Evolutionary conservation across 1,140 invertebrate species (phyloP), one percentile per base, ranked within the genome.

Genomic region (Hyphantria cunea): DNA sequence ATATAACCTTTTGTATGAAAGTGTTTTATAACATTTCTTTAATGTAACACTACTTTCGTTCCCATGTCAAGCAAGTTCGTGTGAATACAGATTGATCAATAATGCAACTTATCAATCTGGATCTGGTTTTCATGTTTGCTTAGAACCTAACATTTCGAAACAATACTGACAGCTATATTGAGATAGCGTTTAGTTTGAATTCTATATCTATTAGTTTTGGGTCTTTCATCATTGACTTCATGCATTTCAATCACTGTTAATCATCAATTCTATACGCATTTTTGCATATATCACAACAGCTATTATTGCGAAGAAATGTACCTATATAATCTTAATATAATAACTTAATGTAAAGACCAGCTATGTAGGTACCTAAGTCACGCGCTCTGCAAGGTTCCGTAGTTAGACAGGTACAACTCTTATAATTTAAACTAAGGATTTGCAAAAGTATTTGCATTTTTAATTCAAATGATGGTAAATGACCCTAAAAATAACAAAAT

Each of bases 1-100:
- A 74, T 56, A 61, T 72, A 78, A 84, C 78, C 76, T 81, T 79
- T 83, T 54, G 53, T 72, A 78, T 70, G 77, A 82, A 80, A 84
- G 74, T 70, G 70, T 64, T 66, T 66, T 15, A 15, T 74, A 69
- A 70, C 69, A 70, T 75, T 64, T 71, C 45, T 77, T 64, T 74
- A 42, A 77, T 53, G 37, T 66, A 64, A 48, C 54, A 66, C 66
- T 68, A 74, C 72, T 77, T 82, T 78, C 70, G 37, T 80, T 76
- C 72, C 61, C 72, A 74, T 64, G 72, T 70, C 62, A 61, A 53
- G 65, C 64, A 59, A 56, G 54, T 37, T 65, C 66, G 68, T 66
- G 71, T 69, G 64, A 62, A 37, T 71, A 37, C 48, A 70, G 71
- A 74, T 74, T 78, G 60, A 76, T 78, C 64, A 67, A 72, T 71